phyloP scores from a whole-genome alignment of 1,140 invertebrate species.

The Nautilus pompilius region DNA sequence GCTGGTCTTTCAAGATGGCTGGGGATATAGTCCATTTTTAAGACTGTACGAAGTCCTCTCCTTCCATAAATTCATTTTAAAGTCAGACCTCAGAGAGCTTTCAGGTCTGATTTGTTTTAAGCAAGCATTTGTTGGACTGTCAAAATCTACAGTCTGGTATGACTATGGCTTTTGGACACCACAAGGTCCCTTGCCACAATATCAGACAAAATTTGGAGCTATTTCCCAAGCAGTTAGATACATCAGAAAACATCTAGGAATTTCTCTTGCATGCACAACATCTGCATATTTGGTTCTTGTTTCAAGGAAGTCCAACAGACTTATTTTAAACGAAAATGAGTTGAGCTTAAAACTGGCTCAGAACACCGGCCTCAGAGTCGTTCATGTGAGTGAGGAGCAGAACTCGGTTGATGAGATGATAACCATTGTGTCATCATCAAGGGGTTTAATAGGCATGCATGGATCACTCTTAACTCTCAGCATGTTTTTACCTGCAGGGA shows the following conservation, averaged over 20 bases:
- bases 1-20: constrained; percentile 38
- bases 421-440: constrained; percentile 33
- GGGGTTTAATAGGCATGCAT: constrained; percentile 92
- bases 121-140: constrained; percentile 50
- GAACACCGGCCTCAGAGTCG: constrained; percentile 35
- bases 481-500: constrained; percentile 92
- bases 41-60: constrained; percentile 39
- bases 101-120: constrained; percentile 52
- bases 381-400: constrained; percentile 40
- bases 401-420: constrained; percentile 49
- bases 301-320: constrained; percentile 54
- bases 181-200: constrained; percentile 51
- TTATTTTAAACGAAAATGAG: constrained; percentile 58
- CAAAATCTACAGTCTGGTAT: constrained; percentile 56
- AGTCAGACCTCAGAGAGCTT: constrained; percentile 8
- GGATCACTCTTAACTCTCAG: constrained; percentile 91
- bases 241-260: constrained; percentile 20
- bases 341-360: constrained; percentile 41
- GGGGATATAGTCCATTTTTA: constrained; percentile 21
- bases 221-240: constrained; percentile 22
- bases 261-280: constrained; percentile 10
- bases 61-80: constrained; percentile 18
- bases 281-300: constrained; percentile 47
- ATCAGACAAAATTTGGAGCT: constrained; percentile 15
- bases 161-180: constrained; percentile 59